phyloP scores from a whole-genome alignment of 2,888 invertebrate species.

The Sycophila texana region DNA sequence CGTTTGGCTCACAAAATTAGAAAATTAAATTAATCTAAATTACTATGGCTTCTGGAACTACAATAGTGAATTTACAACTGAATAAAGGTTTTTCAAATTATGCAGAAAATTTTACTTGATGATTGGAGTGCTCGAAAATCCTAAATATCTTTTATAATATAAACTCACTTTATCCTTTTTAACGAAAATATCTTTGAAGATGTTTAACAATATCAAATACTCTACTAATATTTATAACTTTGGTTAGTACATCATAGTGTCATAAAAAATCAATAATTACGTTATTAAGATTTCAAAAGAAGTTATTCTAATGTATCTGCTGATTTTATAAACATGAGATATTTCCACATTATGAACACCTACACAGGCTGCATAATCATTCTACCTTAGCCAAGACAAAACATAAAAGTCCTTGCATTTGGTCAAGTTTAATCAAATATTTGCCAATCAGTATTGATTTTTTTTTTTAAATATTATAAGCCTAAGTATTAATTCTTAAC shows the following conservation, averaged over 20 bases:
- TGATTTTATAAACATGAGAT: conserved; percentile 31
- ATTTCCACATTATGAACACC: conserved; percentile 36
- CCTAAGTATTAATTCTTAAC: too few species aligned
- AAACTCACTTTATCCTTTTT: too few species aligned
- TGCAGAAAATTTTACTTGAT: too few species aligned
- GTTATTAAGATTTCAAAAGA: not conserved
- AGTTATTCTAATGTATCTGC: conserved; percentile 38
- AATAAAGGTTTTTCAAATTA: too few species aligned
- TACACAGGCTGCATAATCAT: conserved; percentile 19
- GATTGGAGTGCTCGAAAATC: too few species aligned
- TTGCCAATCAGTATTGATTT: too few species aligned
- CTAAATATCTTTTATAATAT: too few species aligned
- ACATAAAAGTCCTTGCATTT: too few species aligned
- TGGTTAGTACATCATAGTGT: conserved; percentile 9
- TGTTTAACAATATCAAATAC: not conserved
- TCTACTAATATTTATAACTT: not conserved
- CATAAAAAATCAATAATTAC: too few species aligned
- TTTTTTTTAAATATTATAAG: too few species aligned
- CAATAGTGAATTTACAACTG: not conserved
- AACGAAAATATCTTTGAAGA: not conserved
- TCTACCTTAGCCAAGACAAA: not conserved
- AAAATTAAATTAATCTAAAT: conserved; percentile 12
- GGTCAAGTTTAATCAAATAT: too few species aligned
- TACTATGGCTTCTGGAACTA: conserved; percentile 7
- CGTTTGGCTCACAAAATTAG: conserved; percentile 21